A percentile compares a stretch with the other conserved stretches of the same genome.
Conservation (phyloP, 2,797 vertebrate species). For the Melanotaenia parkinsoni region DNA sequence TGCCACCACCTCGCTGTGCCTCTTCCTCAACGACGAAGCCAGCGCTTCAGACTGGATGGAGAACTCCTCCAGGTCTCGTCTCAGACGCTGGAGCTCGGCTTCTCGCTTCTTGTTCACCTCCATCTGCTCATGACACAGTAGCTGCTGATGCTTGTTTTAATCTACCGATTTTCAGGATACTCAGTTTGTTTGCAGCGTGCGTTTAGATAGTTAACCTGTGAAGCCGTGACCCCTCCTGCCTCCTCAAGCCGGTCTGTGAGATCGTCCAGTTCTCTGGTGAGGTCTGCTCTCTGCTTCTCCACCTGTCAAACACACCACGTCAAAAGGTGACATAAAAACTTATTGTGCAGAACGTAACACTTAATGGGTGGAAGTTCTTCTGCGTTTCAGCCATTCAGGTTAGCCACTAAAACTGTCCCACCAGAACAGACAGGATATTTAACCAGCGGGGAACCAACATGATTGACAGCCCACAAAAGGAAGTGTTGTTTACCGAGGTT, state of each 20-base stretch:
- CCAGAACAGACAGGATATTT: constrained; percentile 15
- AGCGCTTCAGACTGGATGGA: constrained; percentile 80
- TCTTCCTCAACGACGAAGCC: constrained; percentile 76
- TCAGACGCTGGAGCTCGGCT: constrained; percentile 81
- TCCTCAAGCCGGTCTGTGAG: constrained; percentile 87
- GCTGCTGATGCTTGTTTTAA: too few species aligned
- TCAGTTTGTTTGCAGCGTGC: too few species aligned
- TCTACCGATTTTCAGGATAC: too few species aligned
- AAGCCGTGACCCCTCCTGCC: constrained; percentile 83
- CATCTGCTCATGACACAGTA: constrained; percentile 66
- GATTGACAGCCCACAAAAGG: constrained; percentile 46
- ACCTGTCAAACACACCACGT: constrained; percentile 69
- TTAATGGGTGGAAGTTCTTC: too few species aligned
- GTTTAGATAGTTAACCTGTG: constrained; percentile 65
- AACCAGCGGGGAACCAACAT: constrained; percentile 13
- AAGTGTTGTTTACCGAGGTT: constrained; percentile 36
- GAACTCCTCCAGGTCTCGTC: constrained; percentile 85
- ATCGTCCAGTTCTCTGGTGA: constrained; percentile 85
- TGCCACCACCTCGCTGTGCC: constrained; percentile 76
- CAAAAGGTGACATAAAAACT: neutral
- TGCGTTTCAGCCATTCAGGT: neutral
- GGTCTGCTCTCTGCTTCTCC: constrained; percentile 86
- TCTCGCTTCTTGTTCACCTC: constrained; percentile 87
- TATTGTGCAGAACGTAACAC: too few species aligned
- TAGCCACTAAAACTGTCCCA: neutral